Base-by-base conservation (phyloP, 2,888 invertebrate species). In the Cephalotes varians region DNA sequence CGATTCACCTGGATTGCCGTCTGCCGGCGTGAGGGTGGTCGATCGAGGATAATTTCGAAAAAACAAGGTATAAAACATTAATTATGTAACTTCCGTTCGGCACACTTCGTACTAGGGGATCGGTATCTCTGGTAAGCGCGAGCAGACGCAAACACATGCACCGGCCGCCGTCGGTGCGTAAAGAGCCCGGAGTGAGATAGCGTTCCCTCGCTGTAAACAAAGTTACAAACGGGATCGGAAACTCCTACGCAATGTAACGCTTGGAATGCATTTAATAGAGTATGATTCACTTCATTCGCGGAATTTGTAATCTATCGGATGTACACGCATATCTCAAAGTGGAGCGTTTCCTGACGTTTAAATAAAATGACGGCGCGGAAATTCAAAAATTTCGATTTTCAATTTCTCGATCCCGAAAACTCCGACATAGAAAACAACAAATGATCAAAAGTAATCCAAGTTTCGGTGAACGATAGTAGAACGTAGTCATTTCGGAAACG, bases 51-150 rank as follows among this genome's bases (percentile, higher is more conserved):
- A 67, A 71, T 81, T 84, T 56, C 79, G 67, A 82, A 82, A 86
- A 51, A 86, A 81, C 81, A 65, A 71, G 67, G 79, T 40, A 82
- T 64, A 65, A 79, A 82, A 82, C 89, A 88, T 89, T 91, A 91
- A 91, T 91, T 90, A 90, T 73, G 84, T 83, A 85, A 91, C 90
- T 91, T 91, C 91, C 91, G 91, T 74, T 64, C 79, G 58, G 82
- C 82, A 88, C 80, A 88, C 80, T 73, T 76, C 73, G 77, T 64
- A 81, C 62, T 54, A 49, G 81, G 72, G 83, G 79, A 83, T 83
- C 79, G 85, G 72, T 83, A 89, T 87, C 85, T 86, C 71, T 12
- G 54, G 77, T 54, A 51, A 54, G 31, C 73, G 54, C 21, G 69
- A 31, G 56, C 69, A 54, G 21, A 51, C 69, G 54, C 62, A 80